Evolutionary conservation across 2,888 invertebrate species (phyloP), one percentile per base, ranked within the genome.

Genomic region (Dromius quadrimaculatus): DNA sequence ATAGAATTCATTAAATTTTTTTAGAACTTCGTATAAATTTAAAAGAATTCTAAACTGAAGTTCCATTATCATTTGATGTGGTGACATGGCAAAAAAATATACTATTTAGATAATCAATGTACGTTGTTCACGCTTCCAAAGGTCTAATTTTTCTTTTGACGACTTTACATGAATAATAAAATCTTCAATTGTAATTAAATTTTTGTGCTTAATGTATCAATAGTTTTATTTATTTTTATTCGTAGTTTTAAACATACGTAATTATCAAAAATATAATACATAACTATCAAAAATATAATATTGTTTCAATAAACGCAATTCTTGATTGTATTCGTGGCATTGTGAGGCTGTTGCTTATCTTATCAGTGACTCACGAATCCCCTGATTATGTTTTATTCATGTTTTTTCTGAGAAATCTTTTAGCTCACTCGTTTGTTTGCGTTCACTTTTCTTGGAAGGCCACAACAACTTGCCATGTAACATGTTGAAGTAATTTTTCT

Each of bases 281-380:
- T 11, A n/a, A 36, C n/a, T 36, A 11, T n/a, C 13, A 32, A 11
- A 13, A 22, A 61, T 61, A 36, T 4, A 20, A 19, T 61, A 61
- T 61, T n/a, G 41, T 61, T 41, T n/a, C 15, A 59, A 20, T 15
- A 28, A 28, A 54, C 23, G 13, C 15, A 19, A 54, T 13, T 11
- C 32, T 54, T 63, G 54, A 9, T 22, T 68, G 59, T 57, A 54
- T 23, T 61, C 62, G 70, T 50, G 47, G 34, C 43, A 13, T 69
- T 45, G 47, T 36, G 36, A 47, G 36, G 45, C 62, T 61, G 36
- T 20, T 69, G 28, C 61, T 66, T 70, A 70, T 61, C 70, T 70
- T 70, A 70, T 70, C 70, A 70, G 62, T 70, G 70, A 70, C 36
- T 70, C 70, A 70, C 70, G 70, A 70, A 70, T 70, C 62, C 62